Percentiles rank a stretch among this genome's conserved stretches.
Conservation (phyloP, 2,888 invertebrate genomes). For the Amorpha juglandis region DNA sequence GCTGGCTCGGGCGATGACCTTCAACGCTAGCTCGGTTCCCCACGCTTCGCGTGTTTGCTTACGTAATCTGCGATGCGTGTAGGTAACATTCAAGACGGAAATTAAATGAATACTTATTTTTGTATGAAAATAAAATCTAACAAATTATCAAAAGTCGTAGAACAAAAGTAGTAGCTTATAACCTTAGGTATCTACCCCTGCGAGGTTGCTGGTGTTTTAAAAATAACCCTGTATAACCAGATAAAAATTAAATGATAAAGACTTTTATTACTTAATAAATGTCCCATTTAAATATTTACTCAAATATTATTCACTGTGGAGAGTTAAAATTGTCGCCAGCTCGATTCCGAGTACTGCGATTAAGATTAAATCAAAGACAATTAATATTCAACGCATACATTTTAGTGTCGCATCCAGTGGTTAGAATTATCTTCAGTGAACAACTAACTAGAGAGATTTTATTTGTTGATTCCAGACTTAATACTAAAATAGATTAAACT, state of each 20-base stretch:
- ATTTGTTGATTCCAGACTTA: constrained; percentile 39
- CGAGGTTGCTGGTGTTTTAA: too few species aligned
- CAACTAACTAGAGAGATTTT: constrained; percentile 29
- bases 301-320: background rate
- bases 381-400: constrained; percentile 21
- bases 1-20: too few species aligned
- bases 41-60: too few species aligned
- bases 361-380: background rate
- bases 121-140: too few species aligned
- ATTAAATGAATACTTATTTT: too few species aligned
- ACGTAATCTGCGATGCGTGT: too few species aligned
- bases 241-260: background rate
- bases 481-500: constrained; percentile 36
- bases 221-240: too few species aligned
- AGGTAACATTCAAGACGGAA: too few species aligned
- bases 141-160: too few species aligned
- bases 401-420: background rate
- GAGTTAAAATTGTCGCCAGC: background rate
- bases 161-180: too few species aligned
- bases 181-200: too few species aligned
- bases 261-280: background rate
- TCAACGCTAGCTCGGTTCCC: too few species aligned
- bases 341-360: background rate
- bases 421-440: constrained; percentile 4
- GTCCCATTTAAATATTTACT: background rate